Evolutionary conservation across 2,888 invertebrate species (phyloP).

Genomic region (Dicycla oo): DNA sequence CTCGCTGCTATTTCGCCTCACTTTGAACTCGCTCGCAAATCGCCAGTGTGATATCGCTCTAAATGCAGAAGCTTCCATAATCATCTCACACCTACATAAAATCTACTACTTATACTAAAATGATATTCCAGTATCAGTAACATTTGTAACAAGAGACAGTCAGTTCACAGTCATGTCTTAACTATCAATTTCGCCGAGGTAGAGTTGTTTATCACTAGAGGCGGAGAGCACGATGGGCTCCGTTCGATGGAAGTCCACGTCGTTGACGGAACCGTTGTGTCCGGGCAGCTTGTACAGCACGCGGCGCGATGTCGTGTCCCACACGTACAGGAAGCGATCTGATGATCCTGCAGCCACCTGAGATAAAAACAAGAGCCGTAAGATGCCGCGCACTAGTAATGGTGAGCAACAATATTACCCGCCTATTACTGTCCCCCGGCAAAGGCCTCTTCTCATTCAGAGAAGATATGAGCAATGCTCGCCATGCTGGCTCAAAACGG

Average conservation of each 20-base stretch:
- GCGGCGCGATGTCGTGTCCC: conserved; percentile 98
- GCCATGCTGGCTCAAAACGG: too few species aligned
- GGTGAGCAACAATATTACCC: too few species aligned
- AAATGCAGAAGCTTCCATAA: not conserved
- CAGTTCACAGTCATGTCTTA: conserved; percentile 42
- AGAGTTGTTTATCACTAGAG: conserved; percentile 98
- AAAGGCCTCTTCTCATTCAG: too few species aligned
- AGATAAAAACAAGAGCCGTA: not conserved
- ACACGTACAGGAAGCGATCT: conserved; percentile 98
- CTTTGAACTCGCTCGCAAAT: too few species aligned
- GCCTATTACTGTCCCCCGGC: too few species aligned
- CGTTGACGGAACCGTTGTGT: conserved; percentile 99
- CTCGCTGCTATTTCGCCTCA: too few species aligned
- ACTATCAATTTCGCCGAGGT: conserved; percentile 97
- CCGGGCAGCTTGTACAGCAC: conserved; percentile 99
- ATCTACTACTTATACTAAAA: not conserved
- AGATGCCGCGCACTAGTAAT: too few species aligned
- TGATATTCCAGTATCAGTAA: conserved; percentile 1
- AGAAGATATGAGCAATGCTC: too few species aligned
- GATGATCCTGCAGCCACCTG: conserved; percentile 96
- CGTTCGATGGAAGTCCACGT: conserved; percentile 97
- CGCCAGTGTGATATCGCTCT: too few species aligned
- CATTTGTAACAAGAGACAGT: not conserved
- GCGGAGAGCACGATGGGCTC: conserved; percentile 98
- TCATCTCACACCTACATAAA: not conserved